phyloP scores from a whole-genome alignment of 2,113 vertebrate species.

The Ploceus nigricollis region DNA sequence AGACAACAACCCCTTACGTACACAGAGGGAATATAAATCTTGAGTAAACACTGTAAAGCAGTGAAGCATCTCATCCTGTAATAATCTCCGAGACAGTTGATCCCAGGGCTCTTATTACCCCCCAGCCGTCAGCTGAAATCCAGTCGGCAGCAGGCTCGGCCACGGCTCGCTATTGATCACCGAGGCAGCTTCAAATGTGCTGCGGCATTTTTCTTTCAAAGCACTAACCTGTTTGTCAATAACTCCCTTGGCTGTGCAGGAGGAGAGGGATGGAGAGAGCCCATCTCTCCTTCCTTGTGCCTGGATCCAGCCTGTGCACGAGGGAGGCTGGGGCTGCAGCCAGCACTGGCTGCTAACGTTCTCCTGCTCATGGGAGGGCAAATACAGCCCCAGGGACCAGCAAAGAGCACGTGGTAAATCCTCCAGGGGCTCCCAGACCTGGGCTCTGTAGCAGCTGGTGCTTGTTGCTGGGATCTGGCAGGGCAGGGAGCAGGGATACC shows the following conservation, averaged over 20 bases:
- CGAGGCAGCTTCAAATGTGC: slow-evolving; percentile 19
- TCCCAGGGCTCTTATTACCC: slow-evolving; percentile 66
- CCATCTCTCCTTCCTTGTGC: rapidly evolving
- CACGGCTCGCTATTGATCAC: slow-evolving; percentile 53
- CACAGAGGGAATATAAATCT: slow-evolving; percentile 54
- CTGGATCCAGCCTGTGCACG: rapidly evolving
- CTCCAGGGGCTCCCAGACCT: not conserved
- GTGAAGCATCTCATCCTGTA: slow-evolving; percentile 56
- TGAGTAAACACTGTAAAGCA: slow-evolving; percentile 61
- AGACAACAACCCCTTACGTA: not conserved
- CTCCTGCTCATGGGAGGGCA: not conserved
- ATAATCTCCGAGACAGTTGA: slow-evolving; percentile 53
- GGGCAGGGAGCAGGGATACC: not conserved
- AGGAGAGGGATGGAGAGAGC: not conserved
- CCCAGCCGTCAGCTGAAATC: slow-evolving; percentile 25
- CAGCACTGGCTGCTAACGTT: not conserved
- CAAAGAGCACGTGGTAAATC: not conserved
- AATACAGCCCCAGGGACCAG: not conserved
- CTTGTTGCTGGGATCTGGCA: not conserved
- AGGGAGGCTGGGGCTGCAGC: not conserved
- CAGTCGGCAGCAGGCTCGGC: slow-evolving; percentile 10
- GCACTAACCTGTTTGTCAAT: slow-evolving; percentile 68
- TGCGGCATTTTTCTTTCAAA: not conserved
- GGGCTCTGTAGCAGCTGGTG: not conserved
- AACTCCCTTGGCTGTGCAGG: not conserved